Evolutionary conservation across 2,113 vertebrate species (phyloP), one percentile per base, ranked within the genome.

Genomic region (Phylloscopus trochilus): DNA sequence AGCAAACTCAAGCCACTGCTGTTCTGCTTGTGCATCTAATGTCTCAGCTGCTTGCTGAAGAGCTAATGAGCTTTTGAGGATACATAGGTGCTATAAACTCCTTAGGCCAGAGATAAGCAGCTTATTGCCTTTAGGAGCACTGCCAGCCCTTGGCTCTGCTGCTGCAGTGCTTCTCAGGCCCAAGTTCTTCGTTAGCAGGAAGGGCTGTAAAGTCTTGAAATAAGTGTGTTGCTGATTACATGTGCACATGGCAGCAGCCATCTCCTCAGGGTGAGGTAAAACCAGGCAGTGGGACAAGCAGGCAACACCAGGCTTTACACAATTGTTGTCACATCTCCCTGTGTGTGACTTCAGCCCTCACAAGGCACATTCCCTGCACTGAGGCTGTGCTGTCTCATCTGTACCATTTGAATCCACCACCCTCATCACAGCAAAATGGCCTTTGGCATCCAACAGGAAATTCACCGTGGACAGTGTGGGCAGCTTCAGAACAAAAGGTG

Each of bases 1-100:
- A 89, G 83, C 73, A 80, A 87, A 64, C 62, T 83, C 83, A 33
- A 84, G 83, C 56, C 80, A 35, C 46, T 44, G 89, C 79, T 90
- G 46, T 80, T 94, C 63, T 85, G 72, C 75, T 69, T 66, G 82
- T 89, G 79, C 66, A 70, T 83, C 81, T 86, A 37, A 35, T 64
- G 86, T 85, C 76, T 91, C 90, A 86, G 92, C 92, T 93, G 82
- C 92, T 89, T 90, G 68, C 62, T 33, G 73, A 87, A 81, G 62
- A 95, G 69, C 52, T 97, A 96, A 97, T 94, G 93, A 96, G 96
- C 87, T 96, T 95, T 94, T 93, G 73, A 73, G 89, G 96, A 95
- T 95, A 81, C 75, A 91, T 78, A 78, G 93, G 93, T 83, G 72
- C 76, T 70, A 73, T 96, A 96, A 96, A 94, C 92, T 77, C 90